Evolutionary conservation across 2,888 invertebrate species (phyloP).

Genomic region (Agriopis leucophaearia): DNA sequence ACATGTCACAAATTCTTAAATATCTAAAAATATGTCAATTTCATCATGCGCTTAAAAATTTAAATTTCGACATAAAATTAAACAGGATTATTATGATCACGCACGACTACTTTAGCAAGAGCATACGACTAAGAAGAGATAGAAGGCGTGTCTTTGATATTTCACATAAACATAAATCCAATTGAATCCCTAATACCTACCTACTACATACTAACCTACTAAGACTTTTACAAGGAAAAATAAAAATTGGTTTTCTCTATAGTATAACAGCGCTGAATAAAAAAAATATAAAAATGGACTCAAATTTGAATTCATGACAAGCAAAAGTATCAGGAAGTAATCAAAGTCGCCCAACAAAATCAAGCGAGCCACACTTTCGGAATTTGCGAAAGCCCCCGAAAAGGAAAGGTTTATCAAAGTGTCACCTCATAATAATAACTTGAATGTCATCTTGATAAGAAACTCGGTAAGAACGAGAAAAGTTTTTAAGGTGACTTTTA

Average conservation of each 20-base stretch:
- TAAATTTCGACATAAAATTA: no score
- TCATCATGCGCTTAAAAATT: no score
- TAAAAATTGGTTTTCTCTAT: background rate
- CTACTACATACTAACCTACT: background rate
- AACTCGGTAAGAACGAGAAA: conserved; percentile 60
- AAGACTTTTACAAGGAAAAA: no score
- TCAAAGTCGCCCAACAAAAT: conserved; percentile 37
- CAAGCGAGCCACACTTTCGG: conserved; percentile 45
- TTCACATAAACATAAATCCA: background rate
- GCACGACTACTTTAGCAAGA: background rate
- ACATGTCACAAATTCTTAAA: no score
- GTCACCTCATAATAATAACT: conserved; percentile 60
- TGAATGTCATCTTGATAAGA: conserved; percentile 65
- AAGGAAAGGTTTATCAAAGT: conserved; percentile 63
- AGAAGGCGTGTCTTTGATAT: background rate
- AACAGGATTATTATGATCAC: no score
- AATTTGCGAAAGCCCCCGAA: conserved; percentile 30
- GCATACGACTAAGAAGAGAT: background rate
- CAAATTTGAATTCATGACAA: conserved; percentile 19
- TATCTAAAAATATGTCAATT: no score
- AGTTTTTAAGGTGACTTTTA: conserved; percentile 63
- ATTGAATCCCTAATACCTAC: background rate
- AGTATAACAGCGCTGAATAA: background rate
- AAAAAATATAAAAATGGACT: conserved; percentile 1
- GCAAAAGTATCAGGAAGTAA: conserved; percentile 28